Evolutionary conservation across 2,797 vertebrate genomes (phyloP).

Genomic region (Notamacropus eugenii): DNA sequence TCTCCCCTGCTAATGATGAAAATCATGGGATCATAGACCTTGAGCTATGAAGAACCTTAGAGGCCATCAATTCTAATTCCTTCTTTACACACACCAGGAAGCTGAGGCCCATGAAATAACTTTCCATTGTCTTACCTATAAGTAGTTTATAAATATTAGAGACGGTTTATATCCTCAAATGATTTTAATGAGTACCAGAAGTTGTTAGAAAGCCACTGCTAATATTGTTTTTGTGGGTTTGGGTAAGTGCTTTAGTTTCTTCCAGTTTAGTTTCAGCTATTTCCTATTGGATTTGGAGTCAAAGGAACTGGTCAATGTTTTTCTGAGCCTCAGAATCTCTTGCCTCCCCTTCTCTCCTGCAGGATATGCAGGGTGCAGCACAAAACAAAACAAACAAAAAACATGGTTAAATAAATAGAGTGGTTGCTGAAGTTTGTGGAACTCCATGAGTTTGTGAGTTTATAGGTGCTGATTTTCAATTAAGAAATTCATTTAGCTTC

Average conservation of each 20-base stretch:
- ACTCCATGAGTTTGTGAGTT: conserved; percentile 19
- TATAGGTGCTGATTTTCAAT: not conserved
- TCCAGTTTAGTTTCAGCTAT: not conserved
- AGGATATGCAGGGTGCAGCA: not conserved
- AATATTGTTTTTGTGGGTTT: not conserved
- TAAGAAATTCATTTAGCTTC: not conserved
- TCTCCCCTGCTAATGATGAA: not conserved
- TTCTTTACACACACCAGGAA: not conserved
- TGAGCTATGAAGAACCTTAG: not conserved
- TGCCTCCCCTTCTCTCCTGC: not conserved
- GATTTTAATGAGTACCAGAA: not conserved
- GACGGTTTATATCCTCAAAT: not conserved
- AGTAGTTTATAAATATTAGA: not conserved
- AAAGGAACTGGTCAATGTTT: not conserved
- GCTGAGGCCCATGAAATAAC: not conserved
- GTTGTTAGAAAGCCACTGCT: not conserved
- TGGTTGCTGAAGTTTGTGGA: not conserved
- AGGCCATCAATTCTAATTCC: not conserved
- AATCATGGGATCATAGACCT: not conserved
- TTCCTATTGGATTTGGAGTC: not conserved
- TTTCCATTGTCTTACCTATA: not conserved
- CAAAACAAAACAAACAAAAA: conserved; percentile 24
- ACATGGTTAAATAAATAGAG: not conserved
- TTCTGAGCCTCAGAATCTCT: not conserved
- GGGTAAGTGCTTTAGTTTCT: not conserved